A percentile compares a stretch with the other conserved stretches of the same genome.
Conservation (phyloP, 2,888 invertebrate genomes). For the Monoplex corrugatus region DNA sequence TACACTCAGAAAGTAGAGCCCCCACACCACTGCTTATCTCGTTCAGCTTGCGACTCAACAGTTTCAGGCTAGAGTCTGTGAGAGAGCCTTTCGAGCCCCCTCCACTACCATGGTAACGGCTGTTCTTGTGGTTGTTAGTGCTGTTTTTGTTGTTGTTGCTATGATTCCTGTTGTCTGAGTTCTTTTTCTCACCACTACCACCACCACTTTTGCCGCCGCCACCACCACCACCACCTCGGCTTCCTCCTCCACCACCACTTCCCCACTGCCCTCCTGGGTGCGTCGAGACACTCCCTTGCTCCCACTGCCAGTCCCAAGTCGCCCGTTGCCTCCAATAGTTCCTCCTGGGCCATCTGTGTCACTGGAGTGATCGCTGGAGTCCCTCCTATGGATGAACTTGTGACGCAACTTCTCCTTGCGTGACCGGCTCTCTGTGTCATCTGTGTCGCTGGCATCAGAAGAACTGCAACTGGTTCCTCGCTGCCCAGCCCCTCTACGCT, state of each 20-base stretch:
- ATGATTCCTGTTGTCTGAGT: conserved; percentile 60
- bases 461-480: conserved; percentile 92
- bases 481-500: conserved; percentile 86
- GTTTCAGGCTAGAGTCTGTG: conserved; percentile 44
- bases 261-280: conserved; percentile 53
- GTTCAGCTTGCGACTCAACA: conserved; percentile 46
- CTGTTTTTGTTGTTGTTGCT: conserved; percentile 37
- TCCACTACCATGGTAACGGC: conserved; percentile 31
- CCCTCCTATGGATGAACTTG: conserved; percentile 76
- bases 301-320: conserved; percentile 57
- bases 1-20: conserved; percentile 47
- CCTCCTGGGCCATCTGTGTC: conserved; percentile 79
- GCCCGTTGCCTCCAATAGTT: conserved; percentile 64
- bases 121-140: conserved; percentile 44
- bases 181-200: conserved; percentile 64
- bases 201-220: conserved; percentile 64
- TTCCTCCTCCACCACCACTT: conserved; percentile 58
- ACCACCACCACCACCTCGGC: conserved; percentile 64
- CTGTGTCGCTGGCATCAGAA: conserved; percentile 93
- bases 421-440: conserved; percentile 82
- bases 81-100: conserved; percentile 42
- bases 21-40: conserved; percentile 47
- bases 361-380: conserved; percentile 81
- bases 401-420: conserved; percentile 77
- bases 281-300: conserved; percentile 55